Conservation (phyloP, 2,888 invertebrate species). For the Drosophila siamana region DNA sequence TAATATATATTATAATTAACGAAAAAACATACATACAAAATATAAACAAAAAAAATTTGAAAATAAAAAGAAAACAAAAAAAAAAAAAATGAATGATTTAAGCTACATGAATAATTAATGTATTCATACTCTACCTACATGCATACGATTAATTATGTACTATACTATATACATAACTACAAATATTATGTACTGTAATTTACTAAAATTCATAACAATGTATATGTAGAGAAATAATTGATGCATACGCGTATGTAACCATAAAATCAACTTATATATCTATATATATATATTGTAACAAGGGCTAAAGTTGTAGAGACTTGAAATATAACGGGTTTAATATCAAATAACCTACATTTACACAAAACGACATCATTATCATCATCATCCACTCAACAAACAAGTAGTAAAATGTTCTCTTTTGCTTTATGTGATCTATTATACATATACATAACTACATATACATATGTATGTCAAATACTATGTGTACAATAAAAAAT, state of each 20-base stretch:
- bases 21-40: constrained; percentile 60
- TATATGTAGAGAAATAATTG: constrained; percentile 71
- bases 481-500: constrained; percentile 68
- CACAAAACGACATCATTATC: constrained; percentile 45
- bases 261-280: constrained; percentile 46
- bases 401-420: constrained; percentile 82
- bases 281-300: constrained; percentile 43
- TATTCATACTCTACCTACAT: constrained; percentile 72
- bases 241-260: constrained; percentile 53
- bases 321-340: constrained; percentile 53
- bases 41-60: constrained; percentile 40
- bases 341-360: constrained; percentile 47
- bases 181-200: constrained; percentile 69
- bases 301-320: constrained; percentile 58
- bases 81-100: constrained; percentile 48
- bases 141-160: constrained; percentile 63
- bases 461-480: constrained; percentile 53
- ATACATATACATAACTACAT: constrained; percentile 65
- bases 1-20: constrained; percentile 82
- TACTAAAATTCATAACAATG: constrained; percentile 68
- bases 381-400: constrained; percentile 55
- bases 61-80: constrained; percentile 25
- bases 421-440: constrained; percentile 84
- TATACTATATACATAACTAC: constrained; percentile 52
- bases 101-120: constrained; percentile 68